These are phyloP conservation scores for Mormyrus hasselquistii DNA, from an alignment of 2,797 vertebrate genomes.

Conservation along the genomic window DNA sequence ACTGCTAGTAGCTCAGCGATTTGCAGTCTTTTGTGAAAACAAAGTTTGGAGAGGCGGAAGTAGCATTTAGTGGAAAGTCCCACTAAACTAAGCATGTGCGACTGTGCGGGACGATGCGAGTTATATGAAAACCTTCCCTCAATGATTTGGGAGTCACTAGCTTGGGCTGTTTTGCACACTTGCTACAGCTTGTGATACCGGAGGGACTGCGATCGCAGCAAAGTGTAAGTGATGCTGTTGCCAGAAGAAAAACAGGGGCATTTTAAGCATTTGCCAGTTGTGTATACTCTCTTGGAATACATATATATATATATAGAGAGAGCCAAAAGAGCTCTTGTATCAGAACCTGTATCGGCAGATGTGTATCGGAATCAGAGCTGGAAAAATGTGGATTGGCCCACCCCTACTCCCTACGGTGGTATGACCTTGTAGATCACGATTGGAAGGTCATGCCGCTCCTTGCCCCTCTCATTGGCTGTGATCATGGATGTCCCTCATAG, in stretches of 20 bases:
- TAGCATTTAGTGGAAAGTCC: background rate
- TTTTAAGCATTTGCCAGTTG: background rate
- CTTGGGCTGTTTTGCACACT: background rate
- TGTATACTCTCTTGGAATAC: background rate
- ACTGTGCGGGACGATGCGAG: background rate
- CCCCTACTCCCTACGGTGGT: background rate
- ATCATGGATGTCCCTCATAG: background rate
- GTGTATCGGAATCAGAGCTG: background rate
- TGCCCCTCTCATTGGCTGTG: background rate
- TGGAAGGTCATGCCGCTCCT: background rate
- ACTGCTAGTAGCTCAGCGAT: background rate
- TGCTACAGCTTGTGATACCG: background rate
- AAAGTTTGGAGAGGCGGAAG: background rate
- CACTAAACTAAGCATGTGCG: background rate
- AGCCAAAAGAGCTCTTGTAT: background rate
- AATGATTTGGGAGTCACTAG: background rate
- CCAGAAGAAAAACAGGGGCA: background rate
- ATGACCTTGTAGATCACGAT: background rate
- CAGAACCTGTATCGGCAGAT: background rate
- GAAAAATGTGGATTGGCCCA: background rate
- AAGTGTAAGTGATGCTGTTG: too few relatives aligned
- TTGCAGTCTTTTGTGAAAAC: too few relatives aligned
- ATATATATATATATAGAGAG: too few relatives aligned
- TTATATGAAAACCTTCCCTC: background rate
- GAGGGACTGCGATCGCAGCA: too few relatives aligned